A percentile compares a stretch with the other conserved stretches of the same genome.
phyloP scores from a whole-genome alignment of 2,888 invertebrate genomes.

The Rhingia rostrata region DNA sequence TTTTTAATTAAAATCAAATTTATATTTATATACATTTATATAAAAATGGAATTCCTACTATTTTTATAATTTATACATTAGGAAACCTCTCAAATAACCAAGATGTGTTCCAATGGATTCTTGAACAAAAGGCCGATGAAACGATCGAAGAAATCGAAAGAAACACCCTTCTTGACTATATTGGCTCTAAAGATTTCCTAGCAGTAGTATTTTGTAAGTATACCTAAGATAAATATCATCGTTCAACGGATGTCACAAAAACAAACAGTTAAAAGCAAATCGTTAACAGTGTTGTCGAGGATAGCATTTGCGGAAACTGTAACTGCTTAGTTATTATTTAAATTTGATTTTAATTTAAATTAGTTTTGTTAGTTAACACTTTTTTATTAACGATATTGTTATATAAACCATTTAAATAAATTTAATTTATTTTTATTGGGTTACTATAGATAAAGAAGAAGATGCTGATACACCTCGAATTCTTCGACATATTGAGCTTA shows the following conservation, averaged over 20 bases:
- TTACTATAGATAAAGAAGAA: conserved; percentile 88
- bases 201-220: conserved; percentile 96
- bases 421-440: conserved; percentile 3
- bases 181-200: conserved; percentile 94
- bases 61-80: conserved; percentile 78
- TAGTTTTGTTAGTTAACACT: too few species aligned
- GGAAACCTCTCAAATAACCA: conserved; percentile 90
- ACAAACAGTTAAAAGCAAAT: neutral
- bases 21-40: too few species aligned
- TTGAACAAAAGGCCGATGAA: conserved; percentile 94
- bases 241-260: neutral
- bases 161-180: conserved; percentile 91
- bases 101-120: conserved; percentile 95
- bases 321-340: conserved; percentile 75
- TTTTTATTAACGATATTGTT: neutral
- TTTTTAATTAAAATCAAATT: too few species aligned
- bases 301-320: conserved; percentile 73
- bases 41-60: neutral
- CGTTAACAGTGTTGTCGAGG: conserved; percentile 23
- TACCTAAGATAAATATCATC: conserved; percentile 13
- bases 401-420: neutral
- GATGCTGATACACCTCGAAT: conserved; percentile 91
- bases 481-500: conserved; percentile 93
- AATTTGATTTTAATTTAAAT: neutral
- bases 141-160: conserved; percentile 95